Base-by-base conservation (phyloP, 2,113 vertebrate species). In the Tachysurus vachellii region DNA sequence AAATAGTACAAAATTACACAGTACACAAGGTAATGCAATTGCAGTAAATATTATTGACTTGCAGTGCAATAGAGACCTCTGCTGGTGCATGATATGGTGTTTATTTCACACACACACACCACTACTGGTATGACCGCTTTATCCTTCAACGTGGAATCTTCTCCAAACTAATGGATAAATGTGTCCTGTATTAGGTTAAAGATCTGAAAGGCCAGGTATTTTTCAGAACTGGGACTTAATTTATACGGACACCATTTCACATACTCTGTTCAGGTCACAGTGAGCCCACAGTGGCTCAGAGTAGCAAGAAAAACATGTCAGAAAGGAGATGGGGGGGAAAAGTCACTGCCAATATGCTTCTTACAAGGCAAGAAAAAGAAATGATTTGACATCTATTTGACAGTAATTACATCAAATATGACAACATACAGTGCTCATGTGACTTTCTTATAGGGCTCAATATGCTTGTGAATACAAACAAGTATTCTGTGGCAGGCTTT, bases 61-160 rank as follows among this genome's bases (percentile, higher is more conserved):
- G 79, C 56, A 76, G 84, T 42, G 56, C 80, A 82, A 82, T 2
- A 82, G 84, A 50, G 87, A 88, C 87, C 66, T 88, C 87, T 88
- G 28, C 66, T 88, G 87, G 87, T 70, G 21, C 19, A 85, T 3
- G 17, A 64, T 11, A 76, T 3, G 28, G 26, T 66, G 11, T 44
- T 31, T 4, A 21, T 44, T 75, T 26, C 23, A 26, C 71, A 75
- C 50, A 12, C 13, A 26, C 9, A 44, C 36, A 36, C 36, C 2
- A 70, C 16, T 9, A 73, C 42, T 47, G 19, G 9, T 73, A 10
- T 42, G 70, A 44, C 10, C 44, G 70, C 19, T 11, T 73, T 23
- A 23, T 47, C 7, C 70, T 73, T 75, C 2, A 6, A 8, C 17
- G 44, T 1, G 17, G 9, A 23, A 10, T 73, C 19, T 10, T 23